phyloP scores from a whole-genome alignment of 23 tunicate genomes.

The Halocynthia roretzi region DNA sequence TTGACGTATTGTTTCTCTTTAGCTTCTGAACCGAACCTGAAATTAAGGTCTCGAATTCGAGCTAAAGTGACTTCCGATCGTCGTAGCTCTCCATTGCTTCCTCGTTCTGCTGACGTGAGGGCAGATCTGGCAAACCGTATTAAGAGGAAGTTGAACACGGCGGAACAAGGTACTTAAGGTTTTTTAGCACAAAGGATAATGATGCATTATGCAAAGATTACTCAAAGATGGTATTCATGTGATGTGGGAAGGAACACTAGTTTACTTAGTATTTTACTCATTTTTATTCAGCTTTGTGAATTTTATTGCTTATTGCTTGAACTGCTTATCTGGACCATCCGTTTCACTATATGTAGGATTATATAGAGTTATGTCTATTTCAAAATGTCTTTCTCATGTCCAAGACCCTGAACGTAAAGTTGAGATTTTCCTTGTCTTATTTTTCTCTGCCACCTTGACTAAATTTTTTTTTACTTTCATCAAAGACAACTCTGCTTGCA shows the following conservation, averaged over 20 bases:
- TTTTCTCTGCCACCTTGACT: neutral
- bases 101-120: conserved; percentile 39
- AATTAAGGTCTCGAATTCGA: conserved; percentile 67
- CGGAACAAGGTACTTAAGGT: conserved; percentile 26
- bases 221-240: too few species aligned
- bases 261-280: too few species aligned
- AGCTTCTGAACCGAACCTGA: conserved; percentile 97
- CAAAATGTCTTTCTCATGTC: neutral
- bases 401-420: too few species aligned
- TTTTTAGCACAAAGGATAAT: neutral
- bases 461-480: neutral
- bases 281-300: too few species aligned
- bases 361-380: neutral
- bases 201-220: neutral
- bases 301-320: too few species aligned
- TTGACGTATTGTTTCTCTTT: conserved; percentile 4
- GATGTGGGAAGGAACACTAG: too few species aligned
- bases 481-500: conserved; percentile 23
- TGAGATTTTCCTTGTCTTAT: neutral
- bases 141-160: conserved; percentile 31
- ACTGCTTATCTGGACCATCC: too few species aligned
- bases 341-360: neutral
- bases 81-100: conserved; percentile 67
- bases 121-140: conserved; percentile 58
- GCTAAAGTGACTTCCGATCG: conserved; percentile 55